These are phyloP conservation scores for Rugalucina vietnamica DNA, from an alignment of 2,888 invertebrate species.

Conservation along the genomic window DNA sequence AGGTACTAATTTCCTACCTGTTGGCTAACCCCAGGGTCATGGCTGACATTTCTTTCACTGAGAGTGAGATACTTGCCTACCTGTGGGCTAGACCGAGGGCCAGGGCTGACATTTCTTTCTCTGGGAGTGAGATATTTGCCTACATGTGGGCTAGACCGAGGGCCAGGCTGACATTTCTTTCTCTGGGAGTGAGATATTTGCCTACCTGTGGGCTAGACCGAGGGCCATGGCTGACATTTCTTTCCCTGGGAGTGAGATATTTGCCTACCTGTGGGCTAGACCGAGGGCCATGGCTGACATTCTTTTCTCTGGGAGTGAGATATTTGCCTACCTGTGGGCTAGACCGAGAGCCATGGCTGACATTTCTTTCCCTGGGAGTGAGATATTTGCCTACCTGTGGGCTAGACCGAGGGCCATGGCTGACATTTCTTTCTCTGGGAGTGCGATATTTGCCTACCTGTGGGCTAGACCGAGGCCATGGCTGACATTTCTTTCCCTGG, in stretches of 20 bases:
- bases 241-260: constrained; percentile 90
- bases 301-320: constrained; percentile 91
- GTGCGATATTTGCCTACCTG: no score
- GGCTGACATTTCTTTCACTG: constrained; percentile 94
- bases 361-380: constrained; percentile 93
- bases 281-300: constrained; percentile 98
- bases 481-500: no score
- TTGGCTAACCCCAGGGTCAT: constrained; percentile 97
- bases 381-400: constrained; percentile 87
- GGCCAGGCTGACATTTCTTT: no score
- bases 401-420: constrained; percentile 98
- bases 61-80: constrained; percentile 90
- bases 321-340: constrained; percentile 87
- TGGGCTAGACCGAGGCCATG: no score
- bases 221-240: constrained; percentile 99
- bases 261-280: constrained; percentile 89
- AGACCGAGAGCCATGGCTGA: constrained; percentile 98
- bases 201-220: constrained; percentile 91
- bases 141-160: no score
- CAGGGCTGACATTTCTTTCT: constrained; percentile 98
- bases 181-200: no score
- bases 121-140: constrained; percentile 90
- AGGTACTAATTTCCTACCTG: constrained; percentile 88
- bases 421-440: constrained; percentile 94
- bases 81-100: constrained; percentile 94